Evolutionary conservation across 2,797 vertebrate species (phyloP), one percentile per base, ranked within the genome.

Genomic region (Crypturellus tataupa): DNA sequence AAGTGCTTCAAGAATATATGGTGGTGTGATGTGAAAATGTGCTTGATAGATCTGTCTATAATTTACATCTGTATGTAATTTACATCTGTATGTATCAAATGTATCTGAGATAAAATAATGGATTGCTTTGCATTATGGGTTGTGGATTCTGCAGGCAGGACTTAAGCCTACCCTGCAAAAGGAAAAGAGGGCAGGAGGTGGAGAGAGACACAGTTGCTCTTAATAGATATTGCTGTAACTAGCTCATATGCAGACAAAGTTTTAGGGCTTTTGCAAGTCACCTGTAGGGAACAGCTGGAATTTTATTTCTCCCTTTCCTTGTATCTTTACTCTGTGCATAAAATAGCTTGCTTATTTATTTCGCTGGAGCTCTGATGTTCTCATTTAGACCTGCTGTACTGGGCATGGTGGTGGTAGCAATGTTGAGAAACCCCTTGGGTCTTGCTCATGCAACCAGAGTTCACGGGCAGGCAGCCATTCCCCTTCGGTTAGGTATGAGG

Each of bases 281-380:
- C 55, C 39, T 90, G 73, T 67, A 72, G 24, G n/a, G 56, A 9
- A 46, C 76, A 79, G 67, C 24, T 86, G 83, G 70, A 86, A 69
- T 84, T 92, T 87, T 89, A 73, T 91, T 85, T 89, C 62, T 83
- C 64, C 27, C 20, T 72, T 87, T 40, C 59, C 55, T 27, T 73
- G 46, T 12, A 63, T 46, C 51, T 73, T 25, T 33, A n/a, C 39
- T 90, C 51, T 60, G 37, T 79, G 73, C 63, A 69, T 89, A 92
- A 88, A 94, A 67, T 87, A 44, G 23, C 59, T 83, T 85, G 58
- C 47, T 83, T 75, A n/a, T 68, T 86, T 86, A 63, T 87, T 84
- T 91, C 59, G 72, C 55, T 31, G 70, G 86, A 68, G 59, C 91
- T 94, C 90, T 91, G 91, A 88, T 94, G 87, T 93, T 94, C 51